Base-by-base conservation (phyloP, 2,888 invertebrate genomes). In the Andrena trimmerana region DNA sequence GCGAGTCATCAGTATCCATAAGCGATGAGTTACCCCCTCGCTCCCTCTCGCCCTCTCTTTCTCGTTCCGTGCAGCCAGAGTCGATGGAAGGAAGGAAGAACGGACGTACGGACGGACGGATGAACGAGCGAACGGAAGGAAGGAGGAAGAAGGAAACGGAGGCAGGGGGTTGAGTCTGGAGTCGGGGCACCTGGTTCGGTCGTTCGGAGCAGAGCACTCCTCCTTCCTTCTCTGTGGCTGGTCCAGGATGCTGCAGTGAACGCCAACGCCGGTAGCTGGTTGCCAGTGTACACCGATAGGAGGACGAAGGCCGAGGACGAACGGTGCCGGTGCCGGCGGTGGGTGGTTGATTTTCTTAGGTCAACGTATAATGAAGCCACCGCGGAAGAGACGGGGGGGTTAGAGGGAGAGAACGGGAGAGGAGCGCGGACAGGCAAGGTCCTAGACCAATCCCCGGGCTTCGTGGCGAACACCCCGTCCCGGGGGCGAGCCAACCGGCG, bases 1-100 rank as follows among this genome's bases (percentile, higher is more conserved):
- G 93, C 92, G 94, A 95, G 96, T 96, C 96, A 96, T 96, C 96
- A 96, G 96, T 96, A 96, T 96, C 96, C 96, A 96, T 96, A 96
- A 96, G 96, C 95, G 96, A 96, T 96, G 95, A 96, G 96, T 92
- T 93, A 90, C 91, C 91, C 90, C 91, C 83, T 73, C 79, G 66
- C 72, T 67, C 73, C 78, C 81, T 78, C 84, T 82, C 85, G 69
- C 73, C 79, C 84, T 93, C 93, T 94, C 94, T 84, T 59, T 69
- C 67, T 52, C 57, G 57, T 4, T 27, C 24, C 57, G 20, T 1
- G 57, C 27, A 29, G 59, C 59, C 10, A 1, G 24, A 27, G 16
- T 29, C 24, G 36, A 42, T 69, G 54, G 70, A 70, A 65, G 65
- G 60, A 13, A 67, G 74, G 60, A 68, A 16, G 68, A 27, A 59